A percentile compares a stretch with the other conserved stretches of the same genome.
Conservation (phyloP, 2,888 invertebrate species). For the Boloria euphrosyne region DNA sequence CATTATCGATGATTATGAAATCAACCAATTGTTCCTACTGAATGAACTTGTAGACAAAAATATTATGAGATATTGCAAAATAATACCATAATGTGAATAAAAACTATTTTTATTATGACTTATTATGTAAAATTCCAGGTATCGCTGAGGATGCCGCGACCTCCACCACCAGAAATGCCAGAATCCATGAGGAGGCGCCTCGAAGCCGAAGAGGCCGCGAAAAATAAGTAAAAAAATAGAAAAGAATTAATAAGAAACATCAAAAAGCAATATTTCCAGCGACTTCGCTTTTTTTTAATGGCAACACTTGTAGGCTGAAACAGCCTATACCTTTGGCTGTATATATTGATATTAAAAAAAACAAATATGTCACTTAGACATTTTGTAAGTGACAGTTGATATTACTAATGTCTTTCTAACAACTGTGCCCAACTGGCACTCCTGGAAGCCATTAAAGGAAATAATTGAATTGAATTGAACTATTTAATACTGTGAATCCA, state of each 20-base stretch:
- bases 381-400: conserved; percentile 2
- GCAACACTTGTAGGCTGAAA: not conserved
- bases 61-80: conserved; percentile 50
- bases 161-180: conserved; percentile 98
- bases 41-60: conserved; percentile 56
- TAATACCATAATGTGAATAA: not conserved
- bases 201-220: conserved; percentile 69
- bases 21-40: conserved; percentile 75
- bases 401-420: too few species aligned
- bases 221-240: conserved; percentile 57
- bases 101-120: not conserved
- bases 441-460: too few species aligned
- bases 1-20: conserved; percentile 54
- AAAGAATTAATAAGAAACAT: not conserved
- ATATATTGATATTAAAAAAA: conserved; percentile 9
- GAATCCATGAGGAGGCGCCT: conserved; percentile 91
- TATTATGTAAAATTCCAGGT: conserved; percentile 62
- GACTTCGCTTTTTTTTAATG: not conserved
- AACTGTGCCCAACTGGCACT: too few species aligned
- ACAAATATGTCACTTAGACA: not conserved
- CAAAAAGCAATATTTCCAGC: conserved; percentile 1
- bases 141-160: conserved; percentile 92
- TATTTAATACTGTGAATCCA: too few species aligned
- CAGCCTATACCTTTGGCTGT: not conserved
- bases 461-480: too few species aligned